These are phyloP conservation scores for Columba janthina DNA, from an alignment of 2,113 vertebrate genomes.

Conservation along the genomic window DNA sequence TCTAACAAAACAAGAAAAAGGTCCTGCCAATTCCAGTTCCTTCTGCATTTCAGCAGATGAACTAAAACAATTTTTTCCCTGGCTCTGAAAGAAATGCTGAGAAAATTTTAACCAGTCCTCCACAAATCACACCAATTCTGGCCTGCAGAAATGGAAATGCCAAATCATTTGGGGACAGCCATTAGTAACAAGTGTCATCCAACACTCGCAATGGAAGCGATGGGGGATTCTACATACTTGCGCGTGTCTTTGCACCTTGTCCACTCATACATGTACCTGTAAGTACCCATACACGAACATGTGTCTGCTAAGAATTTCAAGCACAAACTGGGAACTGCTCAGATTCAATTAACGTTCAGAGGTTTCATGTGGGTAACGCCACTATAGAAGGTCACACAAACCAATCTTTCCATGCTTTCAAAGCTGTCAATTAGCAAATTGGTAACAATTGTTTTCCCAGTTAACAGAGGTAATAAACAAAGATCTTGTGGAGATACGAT, in stretches of 20 bases:
- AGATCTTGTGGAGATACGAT: background rate
- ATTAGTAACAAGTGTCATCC: background rate
- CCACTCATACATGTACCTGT: accelerated
- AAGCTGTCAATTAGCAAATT: background rate
- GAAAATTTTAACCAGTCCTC: constrained; percentile 1
- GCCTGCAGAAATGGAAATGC: background rate
- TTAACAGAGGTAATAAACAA: background rate
- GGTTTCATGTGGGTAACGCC: accelerated
- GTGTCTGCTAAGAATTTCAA: background rate
- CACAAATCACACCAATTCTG: background rate
- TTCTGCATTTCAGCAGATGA: background rate
- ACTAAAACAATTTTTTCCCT: background rate
- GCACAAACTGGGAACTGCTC: background rate
- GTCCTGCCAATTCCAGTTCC: background rate
- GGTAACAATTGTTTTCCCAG: background rate
- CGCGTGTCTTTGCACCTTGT: accelerated
- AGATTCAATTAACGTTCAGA: background rate
- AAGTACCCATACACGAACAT: accelerated
- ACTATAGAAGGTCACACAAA: background rate
- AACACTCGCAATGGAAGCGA: accelerated
- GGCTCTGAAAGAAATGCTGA: background rate
- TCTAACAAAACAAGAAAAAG: constrained; percentile 28
- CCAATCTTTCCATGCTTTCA: background rate
- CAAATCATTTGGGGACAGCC: background rate
- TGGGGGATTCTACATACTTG: background rate